A percentile compares a stretch with the other conserved stretches of the same genome.
These are phyloP conservation scores for Syngnathus acus DNA, from an alignment of 2,797 vertebrate genomes.

Conservation along the genomic window DNA sequence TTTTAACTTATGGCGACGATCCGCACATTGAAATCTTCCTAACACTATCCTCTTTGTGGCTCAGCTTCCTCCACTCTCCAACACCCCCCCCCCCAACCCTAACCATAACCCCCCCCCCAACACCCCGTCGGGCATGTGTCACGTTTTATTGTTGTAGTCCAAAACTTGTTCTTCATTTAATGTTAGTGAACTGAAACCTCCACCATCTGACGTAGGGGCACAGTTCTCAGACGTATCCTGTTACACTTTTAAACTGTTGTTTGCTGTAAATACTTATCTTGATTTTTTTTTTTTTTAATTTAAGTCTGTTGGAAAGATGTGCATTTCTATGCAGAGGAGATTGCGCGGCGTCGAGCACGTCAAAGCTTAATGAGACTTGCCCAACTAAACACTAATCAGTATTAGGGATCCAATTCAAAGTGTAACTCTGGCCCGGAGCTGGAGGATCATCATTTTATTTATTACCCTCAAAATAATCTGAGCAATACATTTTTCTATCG, in stretches of 20 bases:
- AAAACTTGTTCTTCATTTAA: slow-evolving; percentile 7
- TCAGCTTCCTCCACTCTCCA: neutral
- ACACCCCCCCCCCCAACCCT: neutral
- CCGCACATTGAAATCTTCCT: slow-evolving; percentile 38
- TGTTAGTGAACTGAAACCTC: neutral
- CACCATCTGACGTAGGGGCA: neutral
- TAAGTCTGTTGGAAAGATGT: slow-evolving; percentile 23
- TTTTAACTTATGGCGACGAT: slow-evolving; percentile 14
- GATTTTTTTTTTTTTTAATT: slow-evolving; percentile 3
- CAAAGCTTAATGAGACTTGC: neutral
- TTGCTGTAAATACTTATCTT: slow-evolving; percentile 54
- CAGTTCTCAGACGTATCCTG: slow-evolving; percentile 1
- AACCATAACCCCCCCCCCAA: too few species aligned
- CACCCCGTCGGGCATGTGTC: neutral
- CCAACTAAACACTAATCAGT: neutral
- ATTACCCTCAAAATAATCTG: slow-evolving; percentile 9
- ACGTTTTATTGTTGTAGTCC: neutral
- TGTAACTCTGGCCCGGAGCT: slow-evolving; percentile 51
- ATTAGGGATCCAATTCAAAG: slow-evolving; percentile 6
- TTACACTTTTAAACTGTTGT: slow-evolving; percentile 19
- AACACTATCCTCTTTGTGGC: slow-evolving; percentile 8
- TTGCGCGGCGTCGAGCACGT: slow-evolving; percentile 3
- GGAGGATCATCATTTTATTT: slow-evolving; percentile 48
- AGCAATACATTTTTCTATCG: slow-evolving; percentile 7
- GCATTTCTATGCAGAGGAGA: slow-evolving; percentile 26